Base-by-base conservation (phyloP, 1,140 invertebrate species). In the Tetraneura akinire region DNA sequence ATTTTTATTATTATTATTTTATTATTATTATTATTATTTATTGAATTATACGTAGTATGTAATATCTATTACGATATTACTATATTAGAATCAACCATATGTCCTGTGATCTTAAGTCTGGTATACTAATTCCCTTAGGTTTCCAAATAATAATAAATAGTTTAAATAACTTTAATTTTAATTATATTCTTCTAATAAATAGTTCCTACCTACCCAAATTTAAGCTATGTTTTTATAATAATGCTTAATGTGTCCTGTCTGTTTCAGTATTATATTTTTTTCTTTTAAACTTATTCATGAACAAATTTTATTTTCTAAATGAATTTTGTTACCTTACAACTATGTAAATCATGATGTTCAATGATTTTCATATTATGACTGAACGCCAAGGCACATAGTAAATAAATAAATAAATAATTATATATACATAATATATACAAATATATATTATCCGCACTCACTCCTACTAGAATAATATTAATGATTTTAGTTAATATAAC, bases 221-320 rank as follows among this genome's bases (percentile, higher is more conserved):
- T 78, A 60, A 60, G 55, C 53, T 78, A 60, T 78, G 37, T 76
- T 78, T 47, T 60, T 60, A 49, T 42, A 42, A 60, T 76, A 78
- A 78, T 26, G 37, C 53, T 78, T 78, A 23, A 78, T 32, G 71
- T 76, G 71, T 76, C 51, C 51, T 76, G 49, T 76, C 51, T 76
- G 49, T 76, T 76, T 62, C 74, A 78, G 74, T 78, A 78, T 78
- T 78, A 78, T 78, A 55, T 76, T 76, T 55, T 76, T 76, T 57
- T 57, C 42, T 55, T 57, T 32, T 57, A 23, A 76, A 76, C 71
- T 76, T 57, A 76, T 57, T 57, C 29, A 57, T 76, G 71, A 76
- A 76, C 71, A 76, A 76, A 76, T 57, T 57, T 76, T 76, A 55
- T 55, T 76, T 76, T 57, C 23, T 29, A 60, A 78, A 45, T 60